Conservation (phyloP, 2,888 invertebrate genomes). For the Cacoxenus indagator region DNA sequence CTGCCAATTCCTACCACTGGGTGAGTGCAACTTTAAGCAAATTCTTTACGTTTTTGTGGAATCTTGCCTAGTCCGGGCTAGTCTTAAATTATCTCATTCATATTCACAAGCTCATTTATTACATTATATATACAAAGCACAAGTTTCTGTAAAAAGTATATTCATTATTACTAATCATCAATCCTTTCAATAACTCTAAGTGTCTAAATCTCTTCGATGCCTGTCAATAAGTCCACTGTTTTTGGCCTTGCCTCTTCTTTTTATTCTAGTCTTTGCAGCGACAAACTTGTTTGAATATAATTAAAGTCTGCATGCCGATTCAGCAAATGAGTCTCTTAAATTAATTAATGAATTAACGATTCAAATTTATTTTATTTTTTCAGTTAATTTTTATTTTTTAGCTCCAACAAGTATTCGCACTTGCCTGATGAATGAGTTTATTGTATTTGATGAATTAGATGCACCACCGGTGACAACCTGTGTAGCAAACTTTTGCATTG, state of each 20-base stretch:
- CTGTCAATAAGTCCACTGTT: neutral
- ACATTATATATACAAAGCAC: too few relatives aligned
- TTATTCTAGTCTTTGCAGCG: neutral
- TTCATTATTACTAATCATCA: neutral
- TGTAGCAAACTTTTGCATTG: too few relatives aligned
- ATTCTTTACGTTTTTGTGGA: neutral
- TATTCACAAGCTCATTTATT: neutral
- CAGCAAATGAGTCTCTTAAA: conserved; percentile 21
- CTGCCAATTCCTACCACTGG: neutral
- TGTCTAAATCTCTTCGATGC: conserved; percentile 12
- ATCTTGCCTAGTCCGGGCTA: neutral
- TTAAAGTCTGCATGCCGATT: neutral
- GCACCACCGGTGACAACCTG: conserved; percentile 13
- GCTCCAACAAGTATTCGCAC: conserved; percentile 47
- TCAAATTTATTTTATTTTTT: conserved; percentile 19
- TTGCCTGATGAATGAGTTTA: conserved; percentile 52
- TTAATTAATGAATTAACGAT: neutral
- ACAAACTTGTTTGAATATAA: neutral
- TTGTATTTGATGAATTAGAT: conserved; percentile 40
- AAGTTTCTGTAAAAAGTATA: neutral
- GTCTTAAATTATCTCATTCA: neutral
- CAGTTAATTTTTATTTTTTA: conserved; percentile 26
- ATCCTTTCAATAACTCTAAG: neutral
- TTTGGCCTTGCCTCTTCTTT: neutral
- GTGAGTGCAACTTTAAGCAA: neutral